Conservation (phyloP, 2,113 vertebrate species). For the Nyctereutes procyonoides region DNA sequence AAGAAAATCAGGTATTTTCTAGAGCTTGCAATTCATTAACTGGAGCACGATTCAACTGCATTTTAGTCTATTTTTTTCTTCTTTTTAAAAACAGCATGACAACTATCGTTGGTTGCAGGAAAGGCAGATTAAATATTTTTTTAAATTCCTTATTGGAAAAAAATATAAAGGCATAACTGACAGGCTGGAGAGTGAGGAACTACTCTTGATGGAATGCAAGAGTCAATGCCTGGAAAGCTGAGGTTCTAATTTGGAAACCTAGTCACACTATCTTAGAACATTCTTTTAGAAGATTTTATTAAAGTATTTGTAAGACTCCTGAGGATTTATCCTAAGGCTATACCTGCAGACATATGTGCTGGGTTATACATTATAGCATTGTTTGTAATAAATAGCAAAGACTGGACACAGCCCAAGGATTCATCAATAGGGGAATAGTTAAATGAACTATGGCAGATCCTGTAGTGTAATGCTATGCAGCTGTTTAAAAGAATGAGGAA, state of each 20-base stretch:
- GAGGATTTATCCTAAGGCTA: slow-evolving; percentile 53
- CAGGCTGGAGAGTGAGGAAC: slow-evolving; percentile 46
- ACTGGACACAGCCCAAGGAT: neutral
- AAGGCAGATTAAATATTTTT: slow-evolving; percentile 24
- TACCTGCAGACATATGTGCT: neutral
- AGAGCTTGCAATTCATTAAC: slow-evolving; percentile 41
- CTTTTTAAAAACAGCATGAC: neutral
- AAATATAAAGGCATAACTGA: slow-evolving; percentile 53
- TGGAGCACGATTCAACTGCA: neutral
- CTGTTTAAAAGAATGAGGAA: slow-evolving; percentile 46
- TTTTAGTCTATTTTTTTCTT: neutral
- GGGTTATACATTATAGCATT: slow-evolving; percentile 51
- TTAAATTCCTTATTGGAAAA: slow-evolving; percentile 38
- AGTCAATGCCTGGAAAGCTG: slow-evolving; percentile 59
- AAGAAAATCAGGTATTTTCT: slow-evolving; percentile 12
- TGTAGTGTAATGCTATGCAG: neutral
- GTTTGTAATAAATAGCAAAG: slow-evolving; percentile 54
- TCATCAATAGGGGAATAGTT: neutral
- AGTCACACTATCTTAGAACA: slow-evolving; percentile 48
- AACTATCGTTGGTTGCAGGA: slow-evolving; percentile 28
- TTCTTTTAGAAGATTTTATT: slow-evolving; percentile 54
- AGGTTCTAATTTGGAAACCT: slow-evolving; percentile 44
- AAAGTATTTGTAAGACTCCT: slow-evolving; percentile 52
- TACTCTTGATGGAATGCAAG: slow-evolving; percentile 40
- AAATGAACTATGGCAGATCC: slow-evolving; percentile 15